phyloP scores from a whole-genome alignment of 35 echinoderm and acorn worm genomes.

The Anneissia japonica region DNA sequence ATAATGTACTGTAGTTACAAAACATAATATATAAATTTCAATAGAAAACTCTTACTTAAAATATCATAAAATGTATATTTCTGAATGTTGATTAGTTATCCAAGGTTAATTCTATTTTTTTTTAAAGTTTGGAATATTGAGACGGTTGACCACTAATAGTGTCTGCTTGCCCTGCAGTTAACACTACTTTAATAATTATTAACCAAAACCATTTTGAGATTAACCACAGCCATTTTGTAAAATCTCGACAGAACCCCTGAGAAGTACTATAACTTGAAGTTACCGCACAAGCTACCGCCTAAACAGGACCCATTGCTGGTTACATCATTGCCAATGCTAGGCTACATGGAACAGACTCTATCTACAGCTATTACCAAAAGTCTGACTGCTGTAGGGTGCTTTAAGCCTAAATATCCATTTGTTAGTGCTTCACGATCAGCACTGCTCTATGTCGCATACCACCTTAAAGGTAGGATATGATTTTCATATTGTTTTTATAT shows the following conservation, averaged over 20 bases:
- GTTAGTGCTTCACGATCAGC: constrained; percentile 70
- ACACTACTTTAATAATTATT: too few relatives aligned
- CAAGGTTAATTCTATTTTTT: too few relatives aligned
- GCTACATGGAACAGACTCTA: constrained; percentile 96
- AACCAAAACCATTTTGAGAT: too few relatives aligned
- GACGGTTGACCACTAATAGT: too few relatives aligned
- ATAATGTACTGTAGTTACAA: too few relatives aligned
- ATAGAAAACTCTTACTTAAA: too few relatives aligned
- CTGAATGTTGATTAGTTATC: too few relatives aligned
- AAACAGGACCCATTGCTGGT: constrained; percentile 72
- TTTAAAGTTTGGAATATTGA: too few relatives aligned
- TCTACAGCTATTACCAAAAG: constrained; percentile 79
- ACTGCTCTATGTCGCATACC: constrained; percentile 84
- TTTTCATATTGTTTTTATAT: background rate
- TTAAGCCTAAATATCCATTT: constrained; percentile 99
- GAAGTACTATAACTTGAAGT: constrained; percentile 77
- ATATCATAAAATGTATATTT: too few relatives aligned
- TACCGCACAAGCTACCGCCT: constrained; percentile 91
- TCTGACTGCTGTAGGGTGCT: constrained; percentile 76
- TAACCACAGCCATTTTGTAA: too few relatives aligned
- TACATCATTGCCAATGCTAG: constrained; percentile 92
- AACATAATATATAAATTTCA: too few relatives aligned
- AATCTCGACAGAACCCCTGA: constrained; percentile 52
- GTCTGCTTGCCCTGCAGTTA: too few relatives aligned
- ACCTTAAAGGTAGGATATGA: constrained; percentile 75